Evolutionary conservation across 2,888 invertebrate species (phyloP).

Genomic region (Phyto melanocephala): DNA sequence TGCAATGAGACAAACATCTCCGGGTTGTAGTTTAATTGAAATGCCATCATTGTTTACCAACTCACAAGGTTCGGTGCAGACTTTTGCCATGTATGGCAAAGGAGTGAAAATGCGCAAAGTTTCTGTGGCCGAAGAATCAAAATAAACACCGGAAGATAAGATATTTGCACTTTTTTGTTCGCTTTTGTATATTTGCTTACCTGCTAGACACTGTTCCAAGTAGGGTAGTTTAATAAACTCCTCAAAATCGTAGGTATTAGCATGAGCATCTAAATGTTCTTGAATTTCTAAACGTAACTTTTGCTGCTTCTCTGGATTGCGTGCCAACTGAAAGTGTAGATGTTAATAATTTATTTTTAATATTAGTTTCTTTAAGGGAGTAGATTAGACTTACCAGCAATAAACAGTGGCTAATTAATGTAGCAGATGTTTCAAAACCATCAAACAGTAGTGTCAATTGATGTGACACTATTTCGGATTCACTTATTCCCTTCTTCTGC

Average conservation of each 20-base stretch:
- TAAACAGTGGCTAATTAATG: constrained; percentile 68
- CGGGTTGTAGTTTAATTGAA: constrained; percentile 45
- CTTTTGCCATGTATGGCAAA: constrained; percentile 55
- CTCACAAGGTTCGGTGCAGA: constrained; percentile 64
- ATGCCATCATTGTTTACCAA: constrained; percentile 62
- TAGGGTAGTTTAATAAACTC: constrained; percentile 68
- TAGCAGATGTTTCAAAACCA: constrained; percentile 71
- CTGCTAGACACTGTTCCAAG: constrained; percentile 70
- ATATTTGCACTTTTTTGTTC: not conserved
- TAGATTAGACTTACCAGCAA: constrained; percentile 64
- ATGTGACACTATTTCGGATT: constrained; percentile 68
- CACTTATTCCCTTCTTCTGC: constrained; percentile 27
- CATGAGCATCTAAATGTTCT: not conserved
- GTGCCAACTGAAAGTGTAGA: constrained; percentile 65
- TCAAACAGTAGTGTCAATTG: constrained; percentile 70
- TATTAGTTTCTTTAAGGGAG: not conserved
- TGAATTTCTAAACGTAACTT: constrained; percentile 69
- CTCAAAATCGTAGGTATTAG: constrained; percentile 28
- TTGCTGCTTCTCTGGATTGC: constrained; percentile 65
- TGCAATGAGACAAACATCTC: constrained; percentile 62
- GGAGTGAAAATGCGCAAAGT: constrained; percentile 68
- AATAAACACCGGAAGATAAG: not conserved
- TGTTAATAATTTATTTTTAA: not conserved
- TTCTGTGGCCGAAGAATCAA: constrained; percentile 46
- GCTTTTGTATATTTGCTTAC: constrained; percentile 49